Percentiles rank a stretch among this genome's conserved stretches.
These are phyloP conservation scores for Folsomia manolachei DNA, from an alignment of 2,888 invertebrate species.

Conservation along the genomic window DNA sequence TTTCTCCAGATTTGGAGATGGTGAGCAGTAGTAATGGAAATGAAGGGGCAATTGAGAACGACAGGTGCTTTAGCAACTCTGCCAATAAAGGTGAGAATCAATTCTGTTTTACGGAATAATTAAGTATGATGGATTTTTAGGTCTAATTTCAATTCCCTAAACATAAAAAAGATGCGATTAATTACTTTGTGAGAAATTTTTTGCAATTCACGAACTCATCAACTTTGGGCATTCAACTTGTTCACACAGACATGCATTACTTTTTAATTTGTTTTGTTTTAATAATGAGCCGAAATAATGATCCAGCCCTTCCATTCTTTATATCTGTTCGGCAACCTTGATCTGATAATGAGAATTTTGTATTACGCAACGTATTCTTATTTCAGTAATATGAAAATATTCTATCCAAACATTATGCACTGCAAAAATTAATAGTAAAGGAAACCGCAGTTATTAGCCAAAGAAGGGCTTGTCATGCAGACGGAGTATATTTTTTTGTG, in stretches of 20 bases:
- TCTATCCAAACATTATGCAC: neutral
- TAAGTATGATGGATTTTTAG: neutral
- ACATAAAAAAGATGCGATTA: neutral
- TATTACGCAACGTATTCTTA: neutral
- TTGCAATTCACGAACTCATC: conserved; percentile 8
- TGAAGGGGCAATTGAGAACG: conserved; percentile 47
- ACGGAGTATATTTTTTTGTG: no score
- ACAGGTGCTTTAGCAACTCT: conserved; percentile 49
- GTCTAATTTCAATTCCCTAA: neutral
- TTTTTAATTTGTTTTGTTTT: neutral
- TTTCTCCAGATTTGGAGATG: conserved; percentile 35
- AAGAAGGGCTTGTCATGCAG: no score
- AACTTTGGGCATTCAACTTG: no score
- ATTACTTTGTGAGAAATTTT: conserved; percentile 3
- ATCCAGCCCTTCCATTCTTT: neutral
- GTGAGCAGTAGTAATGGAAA: conserved; percentile 20
- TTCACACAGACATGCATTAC: neutral
- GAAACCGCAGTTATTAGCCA: neutral
- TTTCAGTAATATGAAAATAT: neutral
- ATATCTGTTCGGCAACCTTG: neutral
- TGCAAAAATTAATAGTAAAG: neutral
- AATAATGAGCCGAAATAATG: neutral
- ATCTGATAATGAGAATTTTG: neutral
- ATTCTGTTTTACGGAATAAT: neutral
- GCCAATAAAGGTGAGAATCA: conserved; percentile 46